Base-by-base conservation (phyloP, 2,113 vertebrate genomes). In the Cephalopterus ornatus region DNA sequence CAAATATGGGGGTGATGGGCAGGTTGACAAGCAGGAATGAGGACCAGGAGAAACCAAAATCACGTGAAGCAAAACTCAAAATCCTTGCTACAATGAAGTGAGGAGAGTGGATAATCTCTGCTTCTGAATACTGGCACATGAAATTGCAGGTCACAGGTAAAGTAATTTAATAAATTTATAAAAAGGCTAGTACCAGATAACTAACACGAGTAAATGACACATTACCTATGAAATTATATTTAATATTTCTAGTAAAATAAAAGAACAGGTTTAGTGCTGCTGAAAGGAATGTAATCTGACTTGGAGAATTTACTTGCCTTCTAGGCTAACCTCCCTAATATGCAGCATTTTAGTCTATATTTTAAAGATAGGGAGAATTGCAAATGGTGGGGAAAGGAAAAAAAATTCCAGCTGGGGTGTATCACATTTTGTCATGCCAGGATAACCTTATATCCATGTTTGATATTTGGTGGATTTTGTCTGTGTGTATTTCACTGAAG, bases 161-260 rank as follows among this genome's bases (percentile, higher is more conserved):
- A 88, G 5, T 47, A 87, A 68, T 65, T 92, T 61, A 71, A 62
- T 72, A 87, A 63, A 79, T 65, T 52, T 81, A 14, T 68, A 32
- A 68, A 85, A 82, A 37, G 7, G 23, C 21, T 81, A 24, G 22
- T 91, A 50, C 23, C 56, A 81, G 35, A 32, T 68, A 79, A 46
- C 22, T n/a, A 88, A 44, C 9, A 71, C 59, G 18, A 92, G 13
- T 65, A 90, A 89, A 79, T 65, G 35, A 35, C 30, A 56, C 13
- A 17, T 82, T 49, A 35, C 11, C 12, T 70, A 18, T 76, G 58
- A 94, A 76, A 65, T 62, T 56, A 26, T 62, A 53, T 79, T 79
- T 85, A 79, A 83, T 89, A 82, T 87, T 88, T 75, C 56, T 65
- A 49, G 21, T 75, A 82, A 89, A 93, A 93, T 70, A 70, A 90